Evolutionary conservation across 2,113 vertebrate genomes (phyloP).

Genomic region (Heptranchias perlo): DNA sequence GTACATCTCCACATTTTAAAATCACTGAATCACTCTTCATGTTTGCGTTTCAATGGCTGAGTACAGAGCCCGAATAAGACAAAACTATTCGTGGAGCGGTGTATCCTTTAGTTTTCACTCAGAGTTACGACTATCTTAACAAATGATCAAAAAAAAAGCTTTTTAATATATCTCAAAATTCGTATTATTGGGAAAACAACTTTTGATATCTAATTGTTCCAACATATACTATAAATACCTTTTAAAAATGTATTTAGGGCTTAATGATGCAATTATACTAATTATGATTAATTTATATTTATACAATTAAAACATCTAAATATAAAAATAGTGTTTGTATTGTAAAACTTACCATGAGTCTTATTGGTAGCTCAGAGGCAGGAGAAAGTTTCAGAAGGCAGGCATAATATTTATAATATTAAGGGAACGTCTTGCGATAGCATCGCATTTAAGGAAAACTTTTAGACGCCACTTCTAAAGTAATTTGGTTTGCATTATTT

Average conservation of each 20-base stretch:
- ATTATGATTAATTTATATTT: neutral
- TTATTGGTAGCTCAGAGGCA: too few relatives aligned
- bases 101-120: neutral
- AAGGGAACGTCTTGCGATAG: neutral
- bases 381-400: too few relatives aligned
- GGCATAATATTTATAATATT: too few relatives aligned
- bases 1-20: constrained; percentile 5
- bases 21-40: neutral
- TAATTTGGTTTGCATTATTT: neutral
- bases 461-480: neutral
- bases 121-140: neutral
- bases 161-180: neutral
- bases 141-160: neutral
- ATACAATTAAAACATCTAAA: neutral
- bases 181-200: neutral
- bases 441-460: neutral
- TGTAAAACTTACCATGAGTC: neutral
- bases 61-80: neutral
- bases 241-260: neutral
- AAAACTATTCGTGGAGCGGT: neutral
- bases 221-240: neutral
- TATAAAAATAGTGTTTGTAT: neutral
- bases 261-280: neutral
- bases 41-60: neutral
- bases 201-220: neutral